A percentile compares a stretch with the other conserved stretches of the same genome.
Conservation (phyloP, 2,888 invertebrate species). For the Ariolimax columbianus region DNA sequence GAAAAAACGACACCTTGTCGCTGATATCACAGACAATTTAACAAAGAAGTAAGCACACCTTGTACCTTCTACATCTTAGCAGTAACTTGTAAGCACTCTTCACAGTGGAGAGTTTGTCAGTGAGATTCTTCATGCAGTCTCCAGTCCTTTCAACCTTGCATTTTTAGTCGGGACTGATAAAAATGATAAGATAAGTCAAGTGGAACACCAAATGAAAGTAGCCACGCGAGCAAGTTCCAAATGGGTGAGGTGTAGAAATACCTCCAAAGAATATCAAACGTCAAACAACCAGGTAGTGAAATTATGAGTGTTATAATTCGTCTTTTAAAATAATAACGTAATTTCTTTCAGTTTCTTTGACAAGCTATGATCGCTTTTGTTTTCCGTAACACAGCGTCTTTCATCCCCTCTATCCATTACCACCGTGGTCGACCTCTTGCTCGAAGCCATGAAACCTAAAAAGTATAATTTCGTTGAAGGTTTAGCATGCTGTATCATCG, state of each 20-base stretch:
- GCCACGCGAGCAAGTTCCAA: background rate
- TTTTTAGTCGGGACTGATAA: background rate
- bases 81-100: constrained; percentile 4
- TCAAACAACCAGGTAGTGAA: background rate
- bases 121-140: background rate
- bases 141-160: background rate
- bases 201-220: background rate
- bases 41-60: background rate
- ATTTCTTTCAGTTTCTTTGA: background rate
- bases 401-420: too few species aligned
- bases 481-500: too few species aligned
- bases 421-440: too few species aligned
- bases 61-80: background rate
- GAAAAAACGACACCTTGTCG: background rate
- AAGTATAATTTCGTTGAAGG: too few species aligned
- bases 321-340: too few species aligned
- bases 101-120: background rate
- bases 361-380: too few species aligned
- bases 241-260: background rate
- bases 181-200: background rate
- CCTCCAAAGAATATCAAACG: background rate
- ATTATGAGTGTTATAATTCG: background rate
- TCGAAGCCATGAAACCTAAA: too few species aligned
- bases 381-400: too few species aligned
- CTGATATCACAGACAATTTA: background rate